phyloP scores from a whole-genome alignment of 2,113 vertebrate genomes.

The Maccullochella peelii region DNA sequence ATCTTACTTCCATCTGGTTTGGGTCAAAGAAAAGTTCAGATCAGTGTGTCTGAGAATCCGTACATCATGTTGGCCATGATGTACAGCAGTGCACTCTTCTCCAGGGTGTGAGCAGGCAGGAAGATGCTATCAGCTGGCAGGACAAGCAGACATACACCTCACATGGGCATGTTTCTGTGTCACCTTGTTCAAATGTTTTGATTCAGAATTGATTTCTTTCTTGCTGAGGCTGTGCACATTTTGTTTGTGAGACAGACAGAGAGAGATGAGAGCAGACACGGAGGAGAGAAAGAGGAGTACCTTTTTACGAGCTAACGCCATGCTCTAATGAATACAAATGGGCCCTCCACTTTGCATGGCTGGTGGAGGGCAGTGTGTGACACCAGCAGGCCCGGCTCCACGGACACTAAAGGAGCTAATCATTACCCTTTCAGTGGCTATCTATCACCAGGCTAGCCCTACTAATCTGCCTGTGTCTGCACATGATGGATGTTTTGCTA shows the following conservation, averaged over 20 bases:
- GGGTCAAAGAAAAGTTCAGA: neutral
- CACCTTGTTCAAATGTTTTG: constrained; percentile 61
- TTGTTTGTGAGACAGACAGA: constrained; percentile 8
- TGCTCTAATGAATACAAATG: constrained; percentile 71
- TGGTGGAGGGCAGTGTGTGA: constrained; percentile 53
- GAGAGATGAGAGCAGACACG: constrained; percentile 22
- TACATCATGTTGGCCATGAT: neutral
- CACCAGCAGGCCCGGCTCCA: constrained; percentile 28
- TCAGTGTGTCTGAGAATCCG: neutral
- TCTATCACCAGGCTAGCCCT: constrained; percentile 60
- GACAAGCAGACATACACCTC: constrained; percentile 11
- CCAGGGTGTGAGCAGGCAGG: constrained; percentile 3
- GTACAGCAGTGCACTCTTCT: neutral
- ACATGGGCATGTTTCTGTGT: constrained; percentile 23
- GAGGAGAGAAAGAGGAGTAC: constrained; percentile 38
- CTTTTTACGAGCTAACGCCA: constrained; percentile 36
- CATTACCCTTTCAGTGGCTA: constrained; percentile 57
- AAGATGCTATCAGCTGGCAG: constrained; percentile 43
- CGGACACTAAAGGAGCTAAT: constrained; percentile 68
- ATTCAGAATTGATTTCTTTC: constrained; percentile 53
- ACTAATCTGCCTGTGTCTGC: constrained; percentile 50
- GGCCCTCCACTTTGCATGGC: constrained; percentile 54
- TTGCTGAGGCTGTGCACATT: constrained; percentile 25
- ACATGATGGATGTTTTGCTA: constrained; percentile 68
- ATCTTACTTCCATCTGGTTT: neutral